These are phyloP conservation scores for Agrilus biguttatus DNA, from an alignment of 2,888 invertebrate genomes.

Conservation along the genomic window DNA sequence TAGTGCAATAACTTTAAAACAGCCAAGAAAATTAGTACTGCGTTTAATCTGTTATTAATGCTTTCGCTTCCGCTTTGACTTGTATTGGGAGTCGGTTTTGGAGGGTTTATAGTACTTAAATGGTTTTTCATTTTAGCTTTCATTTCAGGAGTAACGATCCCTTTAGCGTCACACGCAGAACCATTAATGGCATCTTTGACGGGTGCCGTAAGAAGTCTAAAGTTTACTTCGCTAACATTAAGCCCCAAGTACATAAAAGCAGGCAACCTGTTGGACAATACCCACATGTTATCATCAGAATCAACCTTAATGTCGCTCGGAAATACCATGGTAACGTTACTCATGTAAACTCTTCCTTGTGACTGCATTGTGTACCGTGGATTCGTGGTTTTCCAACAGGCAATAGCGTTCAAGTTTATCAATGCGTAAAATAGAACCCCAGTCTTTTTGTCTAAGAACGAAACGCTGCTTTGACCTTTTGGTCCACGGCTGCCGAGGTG, in stretches of 20 bases:
- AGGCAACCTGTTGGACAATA: constrained; percentile 57
- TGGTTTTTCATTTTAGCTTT: neutral
- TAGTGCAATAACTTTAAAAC: too few species aligned
- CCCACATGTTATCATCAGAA: constrained; percentile 54
- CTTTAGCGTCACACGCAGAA: constrained; percentile 52
- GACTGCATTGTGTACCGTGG: constrained; percentile 51
- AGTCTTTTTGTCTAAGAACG: constrained; percentile 54
- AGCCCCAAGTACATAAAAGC: constrained; percentile 53
- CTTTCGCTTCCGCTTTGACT: too few species aligned
- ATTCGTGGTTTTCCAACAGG: constrained; percentile 62
- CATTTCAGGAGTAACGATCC: constrained; percentile 15
- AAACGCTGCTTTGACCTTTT: constrained; percentile 58
- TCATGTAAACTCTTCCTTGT: constrained; percentile 58
- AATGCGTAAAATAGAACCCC: constrained; percentile 62
- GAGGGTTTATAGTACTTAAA: too few species aligned
- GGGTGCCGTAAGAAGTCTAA: constrained; percentile 53
- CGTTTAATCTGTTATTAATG: too few species aligned
- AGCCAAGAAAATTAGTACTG: too few species aligned
- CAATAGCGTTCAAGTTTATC: constrained; percentile 60
- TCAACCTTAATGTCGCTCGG: constrained; percentile 70
- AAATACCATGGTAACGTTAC: constrained; percentile 56
- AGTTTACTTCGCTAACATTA: constrained; percentile 50
- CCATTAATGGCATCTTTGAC: constrained; percentile 55
- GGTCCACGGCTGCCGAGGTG: constrained; percentile 53
- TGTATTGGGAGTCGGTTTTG: too few species aligned